These are phyloP conservation scores for Pseudorhombus dupliciocellatus DNA, from an alignment of 2,113 vertebrate genomes.

Conservation along the genomic window DNA sequence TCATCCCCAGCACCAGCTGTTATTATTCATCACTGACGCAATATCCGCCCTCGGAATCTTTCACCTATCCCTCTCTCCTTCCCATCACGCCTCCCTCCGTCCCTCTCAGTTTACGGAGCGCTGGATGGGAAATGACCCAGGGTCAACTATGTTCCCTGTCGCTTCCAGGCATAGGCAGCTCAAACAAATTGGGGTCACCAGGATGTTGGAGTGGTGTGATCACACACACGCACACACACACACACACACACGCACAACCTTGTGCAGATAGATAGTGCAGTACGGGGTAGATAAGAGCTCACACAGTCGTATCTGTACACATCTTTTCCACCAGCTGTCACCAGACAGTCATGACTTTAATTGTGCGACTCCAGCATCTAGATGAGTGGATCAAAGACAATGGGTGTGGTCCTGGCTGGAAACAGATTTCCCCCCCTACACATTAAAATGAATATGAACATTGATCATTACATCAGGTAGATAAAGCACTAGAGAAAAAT, in stretches of 20 bases:
- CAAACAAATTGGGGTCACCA: slow-evolving; percentile 75
- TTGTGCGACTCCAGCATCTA: not conserved
- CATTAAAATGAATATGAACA: slow-evolving; percentile 11
- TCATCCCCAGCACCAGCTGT: slow-evolving; percentile 11
- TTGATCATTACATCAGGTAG: slow-evolving; percentile 3
- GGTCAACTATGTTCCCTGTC: slow-evolving; percentile 64
- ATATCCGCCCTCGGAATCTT: slow-evolving; percentile 21
- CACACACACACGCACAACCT: slow-evolving; percentile 1
- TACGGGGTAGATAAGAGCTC: slow-evolving; percentile 16
- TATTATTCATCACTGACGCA: slow-evolving; percentile 27
- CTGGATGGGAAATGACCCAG: slow-evolving; percentile 59
- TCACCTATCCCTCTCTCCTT: slow-evolving; percentile 33
- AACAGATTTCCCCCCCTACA: not conserved
- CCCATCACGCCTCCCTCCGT: slow-evolving; percentile 35
- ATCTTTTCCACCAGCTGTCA: slow-evolving; percentile 13
- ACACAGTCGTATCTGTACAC: slow-evolving; percentile 28
- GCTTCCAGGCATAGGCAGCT: slow-evolving; percentile 45
- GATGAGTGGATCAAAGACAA: slow-evolving; percentile 18
- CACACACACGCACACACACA: slow-evolving; percentile 12
- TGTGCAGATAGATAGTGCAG: slow-evolving; percentile 4
- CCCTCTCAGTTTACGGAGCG: slow-evolving; percentile 55
- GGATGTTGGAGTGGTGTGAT: slow-evolving; percentile 39
- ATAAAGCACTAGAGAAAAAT: slow-evolving; percentile 50
- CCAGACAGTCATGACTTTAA: no score
- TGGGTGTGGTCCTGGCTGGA: slow-evolving; percentile 38